Percentiles rank a stretch among this genome's conserved stretches.
Evolutionary conservation across 2,113 vertebrate genomes (phyloP).

Genomic region (Prolemur simus): DNA sequence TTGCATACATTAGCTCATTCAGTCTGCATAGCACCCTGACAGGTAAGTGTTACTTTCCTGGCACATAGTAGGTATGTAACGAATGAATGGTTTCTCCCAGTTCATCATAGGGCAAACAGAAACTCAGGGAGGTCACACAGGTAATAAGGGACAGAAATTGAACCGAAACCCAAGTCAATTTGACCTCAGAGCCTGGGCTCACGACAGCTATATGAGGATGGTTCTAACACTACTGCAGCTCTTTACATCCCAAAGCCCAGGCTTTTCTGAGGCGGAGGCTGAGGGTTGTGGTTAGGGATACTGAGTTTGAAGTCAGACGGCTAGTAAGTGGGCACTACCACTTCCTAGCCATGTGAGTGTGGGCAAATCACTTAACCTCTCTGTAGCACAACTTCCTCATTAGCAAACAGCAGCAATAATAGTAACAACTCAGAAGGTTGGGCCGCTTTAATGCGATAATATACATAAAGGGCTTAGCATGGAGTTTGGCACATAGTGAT

Average conservation of each 20-base stretch:
- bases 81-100: not conserved
- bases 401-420: not conserved
- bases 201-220: not conserved
- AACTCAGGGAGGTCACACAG: not conserved
- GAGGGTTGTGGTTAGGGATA: not conserved
- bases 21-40: not conserved
- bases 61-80: not conserved
- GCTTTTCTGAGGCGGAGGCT: not conserved
- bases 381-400: not conserved
- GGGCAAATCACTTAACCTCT: not conserved
- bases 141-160: not conserved
- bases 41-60: not conserved
- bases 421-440: not conserved
- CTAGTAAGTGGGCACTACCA: not conserved
- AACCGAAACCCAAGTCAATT: constrained; percentile 31
- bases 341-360: not conserved
- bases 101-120: not conserved
- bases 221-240: not conserved
- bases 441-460: not conserved
- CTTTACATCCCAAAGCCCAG: not conserved
- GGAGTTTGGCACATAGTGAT: not conserved
- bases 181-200: not conserved
- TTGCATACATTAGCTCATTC: not conserved
- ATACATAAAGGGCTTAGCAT: not conserved
- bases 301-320: not conserved